Conservation (phyloP, 2,888 invertebrate species). For the Anaspis maculata region DNA sequence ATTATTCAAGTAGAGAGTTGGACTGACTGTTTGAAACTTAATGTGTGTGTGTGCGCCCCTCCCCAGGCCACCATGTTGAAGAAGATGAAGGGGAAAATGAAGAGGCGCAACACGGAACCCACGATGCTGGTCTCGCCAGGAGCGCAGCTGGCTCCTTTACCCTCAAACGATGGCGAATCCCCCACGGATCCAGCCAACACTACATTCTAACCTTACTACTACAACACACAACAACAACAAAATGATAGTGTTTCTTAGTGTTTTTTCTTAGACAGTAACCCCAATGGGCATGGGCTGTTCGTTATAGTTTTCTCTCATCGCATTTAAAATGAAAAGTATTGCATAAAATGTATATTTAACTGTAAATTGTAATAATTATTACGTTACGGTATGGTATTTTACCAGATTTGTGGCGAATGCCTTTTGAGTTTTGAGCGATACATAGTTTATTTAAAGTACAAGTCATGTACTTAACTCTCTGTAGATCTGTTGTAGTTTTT, state of each 20-base stretch:
- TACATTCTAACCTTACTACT: conserved; percentile 33
- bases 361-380: conserved; percentile 48
- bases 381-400: conserved; percentile 53
- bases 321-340: too few relatives aligned
- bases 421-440: too few relatives aligned
- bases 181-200: conserved; percentile 42
- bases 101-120: conserved; percentile 88
- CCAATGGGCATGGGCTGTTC: conserved; percentile 19
- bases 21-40: conserved; percentile 9
- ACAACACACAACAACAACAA: too few relatives aligned
- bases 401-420: conserved; percentile 38
- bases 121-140: conserved; percentile 54
- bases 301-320: too few relatives aligned
- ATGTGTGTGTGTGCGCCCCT: conserved; percentile 34
- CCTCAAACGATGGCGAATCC: conserved; percentile 44
- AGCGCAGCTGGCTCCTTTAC: conserved; percentile 42
- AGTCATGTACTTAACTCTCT: conserved; percentile 29
- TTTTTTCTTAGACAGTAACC: conserved; percentile 17
- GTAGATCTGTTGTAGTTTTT: conserved; percentile 25
- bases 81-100: conserved; percentile 95
- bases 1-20: too few relatives aligned
- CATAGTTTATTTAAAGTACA: too few relatives aligned
- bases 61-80: conserved; percentile 99
- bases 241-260: conserved; percentile 7
- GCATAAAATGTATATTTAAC: too few relatives aligned